Evolutionary conservation across 2,888 invertebrate genomes (phyloP).

Genomic region (Xylota sylvarum): DNA sequence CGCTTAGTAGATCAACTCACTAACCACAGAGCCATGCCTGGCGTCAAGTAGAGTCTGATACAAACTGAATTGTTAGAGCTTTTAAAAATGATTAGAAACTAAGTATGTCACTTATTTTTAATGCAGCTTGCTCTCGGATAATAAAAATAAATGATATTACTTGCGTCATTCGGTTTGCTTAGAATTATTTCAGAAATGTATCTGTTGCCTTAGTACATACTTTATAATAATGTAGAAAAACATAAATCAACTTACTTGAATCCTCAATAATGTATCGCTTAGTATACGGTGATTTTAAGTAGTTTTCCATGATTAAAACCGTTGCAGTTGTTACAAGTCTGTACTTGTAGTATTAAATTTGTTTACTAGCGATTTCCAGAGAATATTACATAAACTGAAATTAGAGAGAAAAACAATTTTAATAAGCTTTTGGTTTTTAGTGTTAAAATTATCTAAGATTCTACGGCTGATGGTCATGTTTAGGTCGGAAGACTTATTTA

Average conservation of each 20-base stretch:
- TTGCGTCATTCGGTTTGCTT: no score
- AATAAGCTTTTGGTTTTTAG: not conserved
- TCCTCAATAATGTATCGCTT: conserved; percentile 70
- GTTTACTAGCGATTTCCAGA: not conserved
- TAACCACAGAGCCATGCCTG: no score
- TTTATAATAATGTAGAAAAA: not conserved
- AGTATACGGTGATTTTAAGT: conserved; percentile 64
- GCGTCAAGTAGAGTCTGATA: no score
- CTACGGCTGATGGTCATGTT: not conserved
- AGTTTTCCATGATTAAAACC: conserved; percentile 57
- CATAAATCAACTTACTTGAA: conserved; percentile 57
- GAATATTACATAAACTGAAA: conserved; percentile 34
- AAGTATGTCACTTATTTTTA: no score
- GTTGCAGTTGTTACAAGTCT: not conserved
- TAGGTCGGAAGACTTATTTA: not conserved
- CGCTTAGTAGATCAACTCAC: no score
- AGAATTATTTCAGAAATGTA: no score
- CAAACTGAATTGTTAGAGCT: no score
- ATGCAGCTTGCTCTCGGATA: no score
- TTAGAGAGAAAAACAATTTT: conserved; percentile 1
- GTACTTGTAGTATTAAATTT: not conserved
- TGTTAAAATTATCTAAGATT: not conserved
- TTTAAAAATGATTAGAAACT: no score
- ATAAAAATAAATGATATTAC: no score
- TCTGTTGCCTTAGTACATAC: no score